Conservation (phyloP, 2,113 vertebrate genomes). For the Anguilla rostrata region DNA sequence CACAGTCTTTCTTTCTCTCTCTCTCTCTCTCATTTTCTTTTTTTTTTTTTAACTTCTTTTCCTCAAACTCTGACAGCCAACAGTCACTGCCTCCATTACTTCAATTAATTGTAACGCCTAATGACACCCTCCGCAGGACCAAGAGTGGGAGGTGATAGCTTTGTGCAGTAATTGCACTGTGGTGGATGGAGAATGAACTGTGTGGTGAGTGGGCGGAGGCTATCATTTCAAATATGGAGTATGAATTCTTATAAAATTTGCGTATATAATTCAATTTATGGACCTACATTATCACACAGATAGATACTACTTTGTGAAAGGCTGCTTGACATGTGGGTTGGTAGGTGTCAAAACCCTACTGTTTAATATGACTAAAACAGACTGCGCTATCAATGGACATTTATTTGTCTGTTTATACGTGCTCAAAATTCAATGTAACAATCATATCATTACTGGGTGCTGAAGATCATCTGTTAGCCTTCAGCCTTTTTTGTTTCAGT, state of each 20-base stretch:
- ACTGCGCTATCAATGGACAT: background rate
- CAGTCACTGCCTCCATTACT: conserved; percentile 47
- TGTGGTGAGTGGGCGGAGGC: conserved; percentile 61
- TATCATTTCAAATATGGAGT: conserved; percentile 70
- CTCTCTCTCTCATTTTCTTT: background rate
- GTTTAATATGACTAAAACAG: too few relatives aligned
- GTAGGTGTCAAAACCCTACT: too few relatives aligned
- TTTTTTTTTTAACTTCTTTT: too few relatives aligned
- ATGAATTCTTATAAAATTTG: background rate
- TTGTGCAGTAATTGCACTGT: conserved; percentile 58
- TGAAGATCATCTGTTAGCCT: too few relatives aligned
- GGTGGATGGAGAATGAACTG: conserved; percentile 59
- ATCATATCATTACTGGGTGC: too few relatives aligned
- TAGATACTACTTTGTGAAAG: background rate
- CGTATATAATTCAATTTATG: background rate
- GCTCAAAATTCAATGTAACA: too few relatives aligned
- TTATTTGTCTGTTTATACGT: too few relatives aligned
- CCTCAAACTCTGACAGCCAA: background rate
- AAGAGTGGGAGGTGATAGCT: conserved; percentile 58
- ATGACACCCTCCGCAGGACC: conserved; percentile 56
- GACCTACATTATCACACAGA: background rate
- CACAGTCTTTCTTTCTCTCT: too few relatives aligned
- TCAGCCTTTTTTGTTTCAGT: too few relatives aligned
- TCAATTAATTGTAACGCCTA: conserved; percentile 67
- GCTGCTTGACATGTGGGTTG: background rate